Evolutionary conservation across 2,888 invertebrate genomes (phyloP).

Genomic region (Scrobipalpa costella): DNA sequence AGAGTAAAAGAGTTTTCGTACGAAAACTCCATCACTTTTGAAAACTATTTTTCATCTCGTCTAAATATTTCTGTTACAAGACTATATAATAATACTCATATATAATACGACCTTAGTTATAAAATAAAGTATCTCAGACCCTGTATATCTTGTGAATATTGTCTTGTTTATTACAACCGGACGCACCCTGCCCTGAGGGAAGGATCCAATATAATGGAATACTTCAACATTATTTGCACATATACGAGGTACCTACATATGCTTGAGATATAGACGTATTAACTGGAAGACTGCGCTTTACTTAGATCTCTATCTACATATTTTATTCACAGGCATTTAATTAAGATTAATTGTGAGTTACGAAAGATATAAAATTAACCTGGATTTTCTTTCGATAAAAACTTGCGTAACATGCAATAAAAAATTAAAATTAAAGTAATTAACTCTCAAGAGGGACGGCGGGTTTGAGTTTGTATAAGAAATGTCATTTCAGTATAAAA

Average conservation of each 20-base stretch:
- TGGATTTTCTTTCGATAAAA: too few species aligned
- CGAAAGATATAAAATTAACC: too few species aligned
- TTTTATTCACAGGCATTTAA: too few species aligned
- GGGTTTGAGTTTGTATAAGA: too few species aligned
- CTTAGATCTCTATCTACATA: neutral
- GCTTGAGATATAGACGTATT: neutral
- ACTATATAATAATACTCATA: neutral
- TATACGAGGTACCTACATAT: slow-evolving; percentile 67
- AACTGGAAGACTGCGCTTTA: neutral
- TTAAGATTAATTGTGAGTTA: too few species aligned
- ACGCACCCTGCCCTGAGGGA: slow-evolving; percentile 68
- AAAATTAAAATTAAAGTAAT: too few species aligned
- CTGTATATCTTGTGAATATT: slow-evolving; percentile 51
- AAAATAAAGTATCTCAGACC: neutral
- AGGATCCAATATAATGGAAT: slow-evolving; percentile 80
- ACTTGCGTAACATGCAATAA: too few species aligned
- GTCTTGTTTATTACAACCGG: slow-evolving; percentile 77
- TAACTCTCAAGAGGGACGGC: too few species aligned
- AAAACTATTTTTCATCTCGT: neutral
- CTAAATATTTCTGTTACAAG: neutral
- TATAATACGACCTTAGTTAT: neutral
- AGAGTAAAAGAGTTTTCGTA: too few species aligned
- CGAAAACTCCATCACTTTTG: too few species aligned
- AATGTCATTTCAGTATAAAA: too few species aligned
- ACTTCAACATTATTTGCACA: slow-evolving; percentile 78